Base-by-base conservation (phyloP, 1,140 invertebrate species). In the Bursaphelenchus mucronatus region DNA sequence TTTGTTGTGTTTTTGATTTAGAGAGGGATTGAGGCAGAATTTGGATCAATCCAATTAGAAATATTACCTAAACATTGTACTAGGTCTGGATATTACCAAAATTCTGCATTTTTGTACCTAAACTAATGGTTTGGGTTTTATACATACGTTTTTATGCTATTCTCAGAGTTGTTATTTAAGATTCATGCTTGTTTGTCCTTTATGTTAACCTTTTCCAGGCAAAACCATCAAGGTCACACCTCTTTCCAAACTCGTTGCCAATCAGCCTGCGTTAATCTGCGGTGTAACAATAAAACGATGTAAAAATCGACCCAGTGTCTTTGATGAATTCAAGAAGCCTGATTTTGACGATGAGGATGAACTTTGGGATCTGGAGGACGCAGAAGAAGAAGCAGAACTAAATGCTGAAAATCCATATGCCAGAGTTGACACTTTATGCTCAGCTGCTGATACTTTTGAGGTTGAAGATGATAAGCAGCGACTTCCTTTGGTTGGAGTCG, bases 381-480 rank as follows among this genome's bases (percentile, higher is more conserved):
- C 49, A 15, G 49, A 57, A 11, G 67, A 68, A 8, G 67, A 69
- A 17, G 50, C 41, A 13, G 57, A 43, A 43, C 15, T 69, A 41
- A 50, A 69, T 6, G 40, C 71, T 64, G 61, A 71, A 51, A 53
- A 62, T 41, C 43, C 49, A 19, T 11, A 11, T 69, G 10, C 19
- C 8, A 8, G 21, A 19, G 45, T 30, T 30, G 61, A 70, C 11
- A 67, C 51, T 49, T 55, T 64, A 19, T 47, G 46, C 13, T 63
- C 69, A 10, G 44, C 64, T 10, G 53, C 40, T 9, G 70, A 71
- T 54, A 45, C 46, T 1, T 46, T 71, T 39, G 54, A 71, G 64
- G n/a, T 71, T 15, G 70, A 71, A 40, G 53, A 75, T 50, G 15
- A 75, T 45, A 39, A 70, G 21, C 70, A 71, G 72, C 73, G 71